Evolutionary conservation across 2,888 invertebrate species (phyloP).

Genomic region (Dyspetes luteomarginatus): DNA sequence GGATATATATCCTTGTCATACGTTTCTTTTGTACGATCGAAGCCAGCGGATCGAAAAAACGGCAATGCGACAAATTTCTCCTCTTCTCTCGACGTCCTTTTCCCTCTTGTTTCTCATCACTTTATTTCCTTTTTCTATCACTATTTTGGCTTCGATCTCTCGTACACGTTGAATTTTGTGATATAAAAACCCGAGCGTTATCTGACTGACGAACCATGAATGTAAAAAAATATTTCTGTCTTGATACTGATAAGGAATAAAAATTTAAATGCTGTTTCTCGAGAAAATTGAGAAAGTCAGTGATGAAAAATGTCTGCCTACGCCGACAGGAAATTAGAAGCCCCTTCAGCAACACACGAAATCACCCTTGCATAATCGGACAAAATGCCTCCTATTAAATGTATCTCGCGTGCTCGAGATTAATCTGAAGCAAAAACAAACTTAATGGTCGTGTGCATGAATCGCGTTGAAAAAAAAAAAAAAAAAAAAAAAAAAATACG

Average conservation of each 20-base stretch:
- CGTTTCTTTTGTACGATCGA: neutral
- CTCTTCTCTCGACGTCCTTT: neutral
- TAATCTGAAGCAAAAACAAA: neutral
- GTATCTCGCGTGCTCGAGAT: conserved; percentile 42
- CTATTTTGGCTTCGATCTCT: neutral
- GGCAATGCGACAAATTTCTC: neutral
- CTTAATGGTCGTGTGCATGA: neutral
- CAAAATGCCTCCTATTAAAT: conserved; percentile 17
- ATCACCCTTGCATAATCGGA: conserved; percentile 25
- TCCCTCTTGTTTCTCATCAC: neutral
- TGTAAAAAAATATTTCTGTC: neutral
- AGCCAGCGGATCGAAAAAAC: neutral
- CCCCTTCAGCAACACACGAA: conserved; percentile 23
- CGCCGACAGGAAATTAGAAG: conserved; percentile 54
- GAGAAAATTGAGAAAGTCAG: conserved; percentile 21
- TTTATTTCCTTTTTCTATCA: neutral
- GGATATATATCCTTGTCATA: neutral
- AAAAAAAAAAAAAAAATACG: too few species aligned
- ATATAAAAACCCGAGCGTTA: conserved; percentile 11
- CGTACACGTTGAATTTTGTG: conserved; percentile 2
- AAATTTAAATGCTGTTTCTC: conserved; percentile 19
- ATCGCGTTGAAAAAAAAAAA: too few species aligned
- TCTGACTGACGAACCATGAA: conserved; percentile 13
- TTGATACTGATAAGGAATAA: conserved; percentile 17
- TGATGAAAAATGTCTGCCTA: conserved; percentile 1